Percentiles rank a stretch among this genome's conserved stretches.
These are phyloP conservation scores for Bovichtus variegatus DNA, from an alignment of 2,797 vertebrate genomes.

Conservation along the genomic window DNA sequence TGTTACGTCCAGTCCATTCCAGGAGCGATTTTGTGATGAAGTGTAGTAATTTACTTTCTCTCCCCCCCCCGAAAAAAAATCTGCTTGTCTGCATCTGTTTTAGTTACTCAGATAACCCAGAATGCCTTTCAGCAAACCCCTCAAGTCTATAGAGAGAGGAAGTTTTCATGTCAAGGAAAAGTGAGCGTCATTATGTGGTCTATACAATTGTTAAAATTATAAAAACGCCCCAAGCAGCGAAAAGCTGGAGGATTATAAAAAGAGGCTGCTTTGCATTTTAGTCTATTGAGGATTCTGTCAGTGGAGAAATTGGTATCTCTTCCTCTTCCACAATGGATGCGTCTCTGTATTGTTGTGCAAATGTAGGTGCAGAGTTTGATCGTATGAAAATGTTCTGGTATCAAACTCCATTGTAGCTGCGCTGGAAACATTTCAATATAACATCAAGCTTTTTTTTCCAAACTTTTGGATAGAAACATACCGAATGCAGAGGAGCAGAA, in stretches of 20 bases:
- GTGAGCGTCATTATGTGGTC: background rate
- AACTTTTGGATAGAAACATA: background rate
- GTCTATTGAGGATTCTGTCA: conserved; percentile 18
- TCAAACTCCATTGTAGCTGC: background rate
- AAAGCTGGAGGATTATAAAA: conserved; percentile 24
- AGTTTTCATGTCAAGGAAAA: conserved; percentile 1
- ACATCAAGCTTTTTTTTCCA: conserved; percentile 2
- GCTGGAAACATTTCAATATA: background rate
- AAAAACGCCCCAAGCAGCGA: conserved; percentile 4
- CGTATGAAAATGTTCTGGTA: background rate
- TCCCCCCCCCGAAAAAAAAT: background rate
- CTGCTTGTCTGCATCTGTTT: conserved; percentile 34
- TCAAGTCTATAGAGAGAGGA: background rate
- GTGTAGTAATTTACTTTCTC: conserved; percentile 47
- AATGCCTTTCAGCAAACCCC: conserved; percentile 24
- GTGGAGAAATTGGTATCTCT: conserved; percentile 22
- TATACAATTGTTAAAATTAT: background rate
- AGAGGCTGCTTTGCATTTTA: conserved; percentile 5
- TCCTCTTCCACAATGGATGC: conserved; percentile 8
- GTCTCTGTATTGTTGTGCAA: conserved; percentile 30
- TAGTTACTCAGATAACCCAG: conserved; percentile 13
- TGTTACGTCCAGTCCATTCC: conserved; percentile 30
- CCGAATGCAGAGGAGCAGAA: background rate
- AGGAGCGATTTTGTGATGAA: conserved; percentile 51
- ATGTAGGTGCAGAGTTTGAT: conserved; percentile 16